Base-by-base conservation (phyloP, 2,113 vertebrate genomes). In the Carettochelys insculpta region DNA sequence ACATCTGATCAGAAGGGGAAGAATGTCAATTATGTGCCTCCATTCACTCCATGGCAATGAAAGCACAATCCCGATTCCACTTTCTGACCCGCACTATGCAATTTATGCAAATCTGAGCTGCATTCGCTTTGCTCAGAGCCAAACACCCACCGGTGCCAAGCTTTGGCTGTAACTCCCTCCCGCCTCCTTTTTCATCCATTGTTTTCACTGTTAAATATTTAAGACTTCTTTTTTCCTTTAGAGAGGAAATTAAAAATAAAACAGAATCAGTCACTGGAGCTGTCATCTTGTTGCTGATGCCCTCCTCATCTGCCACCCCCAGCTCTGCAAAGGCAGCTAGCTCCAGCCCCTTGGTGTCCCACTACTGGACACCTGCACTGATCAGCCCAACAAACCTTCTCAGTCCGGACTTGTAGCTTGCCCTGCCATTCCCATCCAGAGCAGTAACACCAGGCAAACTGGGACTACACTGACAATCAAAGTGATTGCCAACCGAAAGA, bases 61-160 rank as follows among this genome's bases (percentile, higher is more conserved):
- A 95, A 96, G 94, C 89, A 47, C 89, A 94, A 93, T 94, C 96
- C 94, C 93, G 87, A 90, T 94, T 94, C 90, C 2, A 34, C 92
- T 92, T 95, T 94, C 95, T 94, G 94, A 97, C 96, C 95, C 2
- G 0, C 83, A 94, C 87, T 85, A 88, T 78, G 89, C 91, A 90
- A 88, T 95, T 94, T 95, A 96, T 96, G 95, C 93, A 96, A 96
- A 97, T 91, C 87, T 91, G 94, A 94, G 89, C 94, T 92, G 94
- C 87, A 95, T 91, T 94, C 34, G 8, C 88, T 94, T 95, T 75
- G 82, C 75, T 92, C 90, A 76, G 80, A 96, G 91, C 90, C 95
- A 96, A 96, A 92, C 86, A 88, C 86, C 91, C 92, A 95, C 83
- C 82, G 88, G 51, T 93, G 93, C 87, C 94, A 96, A 86, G 91